Base-by-base conservation (phyloP, 1,140 invertebrate genomes). In the Rhynchophorus ferrugineus region DNA sequence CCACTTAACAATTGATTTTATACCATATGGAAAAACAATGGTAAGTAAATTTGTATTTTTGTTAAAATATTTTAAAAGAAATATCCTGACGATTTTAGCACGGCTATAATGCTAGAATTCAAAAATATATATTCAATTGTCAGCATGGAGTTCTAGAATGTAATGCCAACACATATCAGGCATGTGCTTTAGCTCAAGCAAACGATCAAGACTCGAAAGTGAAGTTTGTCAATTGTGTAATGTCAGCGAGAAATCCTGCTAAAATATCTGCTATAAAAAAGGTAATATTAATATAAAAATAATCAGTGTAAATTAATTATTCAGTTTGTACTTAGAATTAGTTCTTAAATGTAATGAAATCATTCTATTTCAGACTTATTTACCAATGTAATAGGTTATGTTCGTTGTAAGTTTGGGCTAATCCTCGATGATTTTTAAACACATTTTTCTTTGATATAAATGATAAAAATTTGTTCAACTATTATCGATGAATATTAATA, bases 21-120 rank as follows among this genome's bases (percentile, higher is more conserved):
- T 84, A 44, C 87, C 90, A 1, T 92, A 83, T 65, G 90, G 90
- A 51, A 91, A 91, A 71, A 84, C 89, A 3, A 45, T 64, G 61
- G 81, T 83, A 71, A 73, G 69, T n/a, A n/a, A n/a, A n/a, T n/a
- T n/a, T n/a, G n/a, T n/a, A n/a, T n/a, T n/a, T n/a, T n/a, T n/a
- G 24, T 29, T 29, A 29, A 29, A 29, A 29, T 29, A 11, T 29
- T 29, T 6, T 11, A 29, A 29, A 29, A n/a, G n/a, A 2, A 21
- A 13, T 22, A 1, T 44, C 9, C 21, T 9, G 21, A 18, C 17
- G 19, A 5, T 39, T 51, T 41, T 49, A 49, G 20, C 47, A 61
- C 36, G 33, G 16, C 11, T 54, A 18, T 36, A 59, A 57, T 22
- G 20, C 11, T 2, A 45, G 45, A 43, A 66, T 59, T 45, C 72